Percentiles rank a stretch among this genome's conserved stretches.
Conservation (phyloP, 2,888 invertebrate genomes). For the Drosophila nigricruria region DNA sequence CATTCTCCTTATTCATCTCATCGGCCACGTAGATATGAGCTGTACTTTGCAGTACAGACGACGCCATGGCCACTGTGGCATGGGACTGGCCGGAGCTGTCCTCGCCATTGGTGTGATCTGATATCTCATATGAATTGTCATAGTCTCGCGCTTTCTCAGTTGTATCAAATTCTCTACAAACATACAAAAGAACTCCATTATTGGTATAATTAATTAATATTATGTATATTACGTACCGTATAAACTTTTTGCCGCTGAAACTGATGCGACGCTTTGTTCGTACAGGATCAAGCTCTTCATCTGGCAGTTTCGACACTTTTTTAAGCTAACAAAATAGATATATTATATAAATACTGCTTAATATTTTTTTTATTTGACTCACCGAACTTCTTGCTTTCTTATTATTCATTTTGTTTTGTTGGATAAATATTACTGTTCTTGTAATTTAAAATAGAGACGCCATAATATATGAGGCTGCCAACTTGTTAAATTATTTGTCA, state of each 20-base stretch:
- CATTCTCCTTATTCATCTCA: conserved; percentile 52
- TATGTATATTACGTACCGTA: conserved; percentile 41
- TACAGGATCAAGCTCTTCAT: conserved; percentile 32
- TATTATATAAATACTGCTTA: background rate
- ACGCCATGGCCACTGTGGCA: conserved; percentile 16
- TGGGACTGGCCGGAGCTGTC: conserved; percentile 43
- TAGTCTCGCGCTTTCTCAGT: conserved; percentile 58
- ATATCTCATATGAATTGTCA: conserved; percentile 68
- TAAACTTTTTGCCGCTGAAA: conserved; percentile 68
- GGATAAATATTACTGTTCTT: conserved; percentile 2
- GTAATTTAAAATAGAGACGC: conserved; percentile 48
- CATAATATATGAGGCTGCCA: conserved; percentile 27
- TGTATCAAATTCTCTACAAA: conserved; percentile 58
- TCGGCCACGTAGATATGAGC: conserved; percentile 4
- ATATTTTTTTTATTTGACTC: conserved; percentile 9
- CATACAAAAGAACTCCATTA: background rate
- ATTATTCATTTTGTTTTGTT: conserved; percentile 42
- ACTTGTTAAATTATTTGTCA: conserved; percentile 2
- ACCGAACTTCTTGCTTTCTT: conserved; percentile 61
- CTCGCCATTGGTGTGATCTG: conserved; percentile 57
- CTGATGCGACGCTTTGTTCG: conserved; percentile 63
- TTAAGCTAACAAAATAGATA: conserved; percentile 40
- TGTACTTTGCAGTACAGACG: conserved; percentile 41
- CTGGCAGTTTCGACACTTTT: conserved; percentile 10
- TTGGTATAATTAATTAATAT: background rate